phyloP scores from a whole-genome alignment of 1,140 invertebrate genomes.

The Danaus plexippus region DNA sequence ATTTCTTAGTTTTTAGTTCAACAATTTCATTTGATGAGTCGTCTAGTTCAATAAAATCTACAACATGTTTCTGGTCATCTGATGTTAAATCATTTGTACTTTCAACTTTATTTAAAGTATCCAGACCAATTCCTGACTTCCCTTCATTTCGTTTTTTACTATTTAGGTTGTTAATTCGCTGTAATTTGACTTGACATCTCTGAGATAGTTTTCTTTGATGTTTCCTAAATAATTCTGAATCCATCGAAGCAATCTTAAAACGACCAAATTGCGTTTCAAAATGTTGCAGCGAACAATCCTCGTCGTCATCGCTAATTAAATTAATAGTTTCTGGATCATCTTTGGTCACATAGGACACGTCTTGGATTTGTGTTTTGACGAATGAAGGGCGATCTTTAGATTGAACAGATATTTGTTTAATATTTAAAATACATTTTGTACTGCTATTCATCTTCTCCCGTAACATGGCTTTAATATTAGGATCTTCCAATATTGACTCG shows the following conservation, averaged over 20 bases:
- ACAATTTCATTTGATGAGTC: conserved; percentile 28
- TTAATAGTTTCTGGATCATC: conserved; percentile 40
- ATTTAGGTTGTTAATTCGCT: too few species aligned
- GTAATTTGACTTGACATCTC: conserved; percentile 35
- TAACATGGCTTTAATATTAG: conserved; percentile 34
- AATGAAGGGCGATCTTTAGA: conserved; percentile 13
- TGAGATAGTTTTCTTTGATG: conserved; percentile 44
- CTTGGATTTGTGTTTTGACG: conserved; percentile 11
- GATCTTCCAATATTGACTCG: conserved; percentile 42
- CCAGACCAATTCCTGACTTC: conserved; percentile 9
- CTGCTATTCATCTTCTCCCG: conserved; percentile 29
- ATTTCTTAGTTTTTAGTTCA: too few species aligned
- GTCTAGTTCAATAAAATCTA: conserved; percentile 32
- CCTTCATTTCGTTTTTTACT: conserved; percentile 5
- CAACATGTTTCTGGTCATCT: conserved; percentile 7
- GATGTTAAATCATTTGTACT: too few species aligned
- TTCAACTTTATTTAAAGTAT: not conserved
- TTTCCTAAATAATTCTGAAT: conserved; percentile 25
- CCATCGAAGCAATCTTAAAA: conserved; percentile 25
- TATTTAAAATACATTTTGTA: conserved; percentile 44
- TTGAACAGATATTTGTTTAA: conserved; percentile 34
- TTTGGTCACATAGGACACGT: conserved; percentile 10
- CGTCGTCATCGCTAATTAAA: conserved; percentile 58
- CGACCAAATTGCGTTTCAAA: conserved; percentile 48
- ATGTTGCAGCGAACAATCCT: conserved; percentile 20